Evolutionary conservation across 2,888 invertebrate genomes (phyloP).

Genomic region (Acrocyrtus sp.): DNA sequence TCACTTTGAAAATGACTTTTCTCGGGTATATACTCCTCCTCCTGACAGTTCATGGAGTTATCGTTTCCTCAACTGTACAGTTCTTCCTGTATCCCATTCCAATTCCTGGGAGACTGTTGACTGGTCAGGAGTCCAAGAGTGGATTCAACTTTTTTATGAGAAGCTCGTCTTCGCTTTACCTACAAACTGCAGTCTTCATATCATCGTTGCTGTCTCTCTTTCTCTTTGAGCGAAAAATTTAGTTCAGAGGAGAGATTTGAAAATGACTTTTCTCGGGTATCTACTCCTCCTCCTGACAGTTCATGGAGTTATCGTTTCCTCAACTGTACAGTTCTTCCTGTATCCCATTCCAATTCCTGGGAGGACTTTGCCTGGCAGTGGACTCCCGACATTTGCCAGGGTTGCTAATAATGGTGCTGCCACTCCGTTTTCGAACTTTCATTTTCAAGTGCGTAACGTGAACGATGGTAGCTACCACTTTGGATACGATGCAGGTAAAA

Average conservation of each 20-base stretch:
- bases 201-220: too few species aligned
- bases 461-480: conserved; percentile 53
- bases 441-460: conserved; percentile 48
- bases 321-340: conserved; percentile 38
- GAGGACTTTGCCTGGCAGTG: too few species aligned
- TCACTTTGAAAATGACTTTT: conserved; percentile 25
- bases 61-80: conserved; percentile 29
- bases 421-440: conserved; percentile 32
- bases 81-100: conserved; percentile 43
- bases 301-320: conserved; percentile 18
- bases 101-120: conserved; percentile 31
- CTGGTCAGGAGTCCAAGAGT: too few species aligned
- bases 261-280: conserved; percentile 13
- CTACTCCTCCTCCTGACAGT: conserved; percentile 9
- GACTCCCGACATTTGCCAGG: too few species aligned
- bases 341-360: conserved; percentile 40
- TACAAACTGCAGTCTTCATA: too few species aligned
- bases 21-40: not conserved
- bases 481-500: conserved; percentile 53
- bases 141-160: too few species aligned
- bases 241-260: too few species aligned
- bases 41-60: conserved; percentile 16
- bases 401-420: conserved; percentile 1
- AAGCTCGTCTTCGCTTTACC: too few species aligned
- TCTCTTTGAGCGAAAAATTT: too few species aligned